A percentile compares a stretch with the other conserved stretches of the same genome.
These are phyloP conservation scores for Drosophila neotestacea DNA, from an alignment of 2,888 invertebrate species.

Conservation along the genomic window DNA sequence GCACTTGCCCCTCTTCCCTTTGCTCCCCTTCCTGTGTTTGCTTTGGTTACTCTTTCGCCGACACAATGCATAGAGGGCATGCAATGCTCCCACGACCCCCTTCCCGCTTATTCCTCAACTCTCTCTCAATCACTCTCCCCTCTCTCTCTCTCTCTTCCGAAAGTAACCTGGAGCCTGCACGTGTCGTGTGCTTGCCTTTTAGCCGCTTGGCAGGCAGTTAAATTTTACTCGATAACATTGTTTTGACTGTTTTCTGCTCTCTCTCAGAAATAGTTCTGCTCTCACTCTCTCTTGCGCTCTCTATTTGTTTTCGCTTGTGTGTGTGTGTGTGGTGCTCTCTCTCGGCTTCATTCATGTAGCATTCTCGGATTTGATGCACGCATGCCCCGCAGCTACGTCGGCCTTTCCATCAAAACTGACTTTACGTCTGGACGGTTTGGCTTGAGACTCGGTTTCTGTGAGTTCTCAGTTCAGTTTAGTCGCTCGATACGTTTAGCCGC, in stretches of 20 bases:
- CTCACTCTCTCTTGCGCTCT: constrained; percentile 22
- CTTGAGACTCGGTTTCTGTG: constrained; percentile 40
- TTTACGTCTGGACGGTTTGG: constrained; percentile 47
- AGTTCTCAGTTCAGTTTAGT: constrained; percentile 60
- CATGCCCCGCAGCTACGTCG: constrained; percentile 54
- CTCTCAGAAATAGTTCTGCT: constrained; percentile 2
- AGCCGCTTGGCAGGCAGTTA: constrained; percentile 48
- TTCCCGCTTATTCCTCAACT: background rate
- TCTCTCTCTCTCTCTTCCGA: constrained; percentile 4
- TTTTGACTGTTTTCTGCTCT: constrained; percentile 41
- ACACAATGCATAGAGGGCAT: constrained; percentile 32
- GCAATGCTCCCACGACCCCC: constrained; percentile 23
- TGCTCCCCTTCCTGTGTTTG: background rate
- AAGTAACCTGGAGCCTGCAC: constrained; percentile 41
- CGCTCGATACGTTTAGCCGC: constrained; percentile 65
- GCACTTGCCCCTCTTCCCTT: constrained; percentile 5
- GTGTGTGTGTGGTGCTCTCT: constrained; percentile 18
- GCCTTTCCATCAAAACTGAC: constrained; percentile 35
- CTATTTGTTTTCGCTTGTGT: background rate
- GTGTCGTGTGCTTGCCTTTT: constrained; percentile 74
- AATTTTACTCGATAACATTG: constrained; percentile 40
- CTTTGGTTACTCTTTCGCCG: constrained; percentile 9
- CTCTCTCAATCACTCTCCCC: constrained; percentile 1
- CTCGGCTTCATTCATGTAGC: constrained; percentile 62
- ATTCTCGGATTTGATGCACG: constrained; percentile 49